phyloP scores from a whole-genome alignment of 2,888 invertebrate species.

The Luffia ferchaultella region DNA sequence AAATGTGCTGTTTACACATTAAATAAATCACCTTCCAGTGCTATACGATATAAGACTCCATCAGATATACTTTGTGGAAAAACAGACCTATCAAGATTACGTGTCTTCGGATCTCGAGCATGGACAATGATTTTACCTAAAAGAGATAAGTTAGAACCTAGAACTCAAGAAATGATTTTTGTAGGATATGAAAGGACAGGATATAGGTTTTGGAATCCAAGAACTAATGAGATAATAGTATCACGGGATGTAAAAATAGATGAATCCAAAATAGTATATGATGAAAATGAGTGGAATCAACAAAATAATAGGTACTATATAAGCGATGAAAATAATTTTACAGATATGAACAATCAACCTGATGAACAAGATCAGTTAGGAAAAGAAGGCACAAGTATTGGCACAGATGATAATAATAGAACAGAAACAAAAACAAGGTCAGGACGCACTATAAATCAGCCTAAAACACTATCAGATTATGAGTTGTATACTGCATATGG shows the following conservation, averaged over 20 bases:
- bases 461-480: too few relatives aligned
- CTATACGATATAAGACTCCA: constrained; percentile 2
- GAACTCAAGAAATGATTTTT: constrained; percentile 1
- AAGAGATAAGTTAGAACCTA: constrained; percentile 3
- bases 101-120: constrained; percentile 4
- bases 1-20: constrained; percentile 3
- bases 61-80: constrained; percentile 3
- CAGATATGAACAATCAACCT: constrained; percentile 1
- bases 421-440: background rate
- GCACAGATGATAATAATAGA: background rate
- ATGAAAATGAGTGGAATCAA: background rate
- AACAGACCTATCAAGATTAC: constrained; percentile 3
- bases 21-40: constrained; percentile 5
- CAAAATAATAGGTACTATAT: constrained; percentile 1
- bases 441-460: too few relatives aligned
- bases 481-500: too few relatives aligned
- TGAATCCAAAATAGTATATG: constrained; percentile 3
- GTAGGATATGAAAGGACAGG: constrained; percentile 5
- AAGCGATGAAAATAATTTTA: constrained; percentile 1
- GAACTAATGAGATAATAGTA: constrained; percentile 4
- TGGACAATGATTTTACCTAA: constrained; percentile 5
- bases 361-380: background rate
- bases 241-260: constrained; percentile 9
- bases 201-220: constrained; percentile 10
- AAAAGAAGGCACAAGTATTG: background rate